Evolutionary conservation across 2,888 invertebrate genomes (phyloP), one percentile per base, ranked within the genome.

Genomic region (Diarsia mendica): DNA sequence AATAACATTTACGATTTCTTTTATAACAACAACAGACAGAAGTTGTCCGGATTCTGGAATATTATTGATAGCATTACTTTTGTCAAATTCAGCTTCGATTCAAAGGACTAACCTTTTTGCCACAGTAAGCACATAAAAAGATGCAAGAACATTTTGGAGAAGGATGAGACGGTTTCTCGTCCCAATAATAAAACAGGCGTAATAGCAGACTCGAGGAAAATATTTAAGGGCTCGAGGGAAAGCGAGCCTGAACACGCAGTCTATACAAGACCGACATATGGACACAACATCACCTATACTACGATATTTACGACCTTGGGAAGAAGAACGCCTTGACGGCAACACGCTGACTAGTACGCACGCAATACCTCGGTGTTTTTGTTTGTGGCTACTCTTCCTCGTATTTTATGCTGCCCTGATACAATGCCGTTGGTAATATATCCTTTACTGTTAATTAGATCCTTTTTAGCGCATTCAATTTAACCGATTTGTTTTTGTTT

Each of bases 281-380:
- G 72, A 68, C 69, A 66, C 76, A 78, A 80, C 75, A 86, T 67
- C 77, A 72, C 77, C 80, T 80, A 80, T 67, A 63, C 72, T 79
- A 76, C 68, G 44, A 84, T 78, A 76, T 75, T 79, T 78, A 83
- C 85, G 82, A 78, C 89, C 89, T 88, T 88, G 85, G 44, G 69
- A 81, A 85, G 86, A 83, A 82, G 88, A 85, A 82, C 84, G 84
- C 89, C 89, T 88, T 89, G 88, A 84, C 80, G 70, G 75, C 53
- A 70, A 75, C 83, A 83, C 77, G 79, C 79, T 72, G 82, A 74
- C 77, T 79, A 85, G 75, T 75, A 78, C 72, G 65, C 85, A 82
- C 82, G 86, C 88, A 82, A 80, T 68, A 69, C 77, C 75, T 75
- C 78, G 67, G 65, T 81, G 78, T 70, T 71, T 78, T 77, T 68